Evolutionary conservation across 1,140 invertebrate genomes (phyloP).

Genomic region (Grapholita molesta): DNA sequence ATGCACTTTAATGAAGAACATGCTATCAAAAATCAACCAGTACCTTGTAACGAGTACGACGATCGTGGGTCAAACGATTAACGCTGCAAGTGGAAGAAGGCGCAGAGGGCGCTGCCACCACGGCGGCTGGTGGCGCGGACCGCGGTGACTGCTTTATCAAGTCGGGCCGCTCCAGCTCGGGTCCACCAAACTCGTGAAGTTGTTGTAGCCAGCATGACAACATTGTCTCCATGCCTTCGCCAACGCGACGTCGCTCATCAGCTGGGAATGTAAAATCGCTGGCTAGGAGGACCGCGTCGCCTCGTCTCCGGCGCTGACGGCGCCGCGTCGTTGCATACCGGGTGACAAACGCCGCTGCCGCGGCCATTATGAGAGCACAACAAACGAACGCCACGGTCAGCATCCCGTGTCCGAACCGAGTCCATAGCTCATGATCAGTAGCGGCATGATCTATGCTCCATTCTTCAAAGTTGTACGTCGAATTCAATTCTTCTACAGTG

Average conservation of each 20-base stretch:
- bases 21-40: conserved; percentile 35
- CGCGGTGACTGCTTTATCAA: conserved; percentile 84
- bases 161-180: conserved; percentile 90
- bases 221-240: conserved; percentile 90
- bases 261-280: conserved; percentile 53
- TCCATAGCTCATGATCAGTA: conserved; percentile 7
- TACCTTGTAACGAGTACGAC: conserved; percentile 88
- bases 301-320: conserved; percentile 20
- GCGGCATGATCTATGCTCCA: conserved; percentile 22
- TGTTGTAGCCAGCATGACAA: conserved; percentile 89
- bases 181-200: conserved; percentile 87
- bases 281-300: conserved; percentile 36
- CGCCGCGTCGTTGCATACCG: conserved; percentile 29
- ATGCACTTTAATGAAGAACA: too few species aligned
- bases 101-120: conserved; percentile 76
- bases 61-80: conserved; percentile 83
- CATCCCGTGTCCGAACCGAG: neutral
- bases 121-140: conserved; percentile 21
- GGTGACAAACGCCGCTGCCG: conserved; percentile 24
- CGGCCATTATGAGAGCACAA: conserved; percentile 22
- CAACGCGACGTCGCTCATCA: conserved; percentile 76
- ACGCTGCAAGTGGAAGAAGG: conserved; percentile 81
- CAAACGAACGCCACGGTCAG: conserved; percentile 1
- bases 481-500: conserved; percentile 24
- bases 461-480: conserved; percentile 12